These are phyloP conservation scores for Urocitellus parryii DNA, from an alignment of 2,113 vertebrate species.

Conservation along the genomic window DNA sequence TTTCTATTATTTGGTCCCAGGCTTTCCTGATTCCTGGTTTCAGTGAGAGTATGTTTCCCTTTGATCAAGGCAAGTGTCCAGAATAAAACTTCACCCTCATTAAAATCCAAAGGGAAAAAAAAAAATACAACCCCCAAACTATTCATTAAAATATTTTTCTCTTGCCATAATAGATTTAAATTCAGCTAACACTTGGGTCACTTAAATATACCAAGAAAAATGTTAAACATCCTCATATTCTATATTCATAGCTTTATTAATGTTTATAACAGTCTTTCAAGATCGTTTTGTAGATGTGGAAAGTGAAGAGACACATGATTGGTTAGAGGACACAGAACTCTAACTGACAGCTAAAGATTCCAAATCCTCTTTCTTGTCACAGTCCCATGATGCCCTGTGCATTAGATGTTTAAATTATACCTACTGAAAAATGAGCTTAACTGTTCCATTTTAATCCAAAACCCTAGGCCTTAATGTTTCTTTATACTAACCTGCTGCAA, in stretches of 20 bases:
- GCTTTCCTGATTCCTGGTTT: neutral
- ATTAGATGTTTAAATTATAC: conserved; percentile 8
- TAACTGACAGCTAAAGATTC: neutral
- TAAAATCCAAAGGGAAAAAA: conserved; percentile 43
- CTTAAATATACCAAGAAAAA: neutral
- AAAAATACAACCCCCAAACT: neutral
- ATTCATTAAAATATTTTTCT: conserved; percentile 17
- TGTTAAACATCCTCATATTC: neutral
- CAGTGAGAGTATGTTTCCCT: neutral
- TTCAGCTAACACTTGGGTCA: neutral
- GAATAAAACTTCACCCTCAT: conserved; percentile 13
- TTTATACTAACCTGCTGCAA: conserved; percentile 85
- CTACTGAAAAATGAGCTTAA: conserved; percentile 27
- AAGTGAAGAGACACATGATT: neutral
- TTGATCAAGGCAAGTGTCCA: neutral
- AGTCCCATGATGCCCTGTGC: neutral
- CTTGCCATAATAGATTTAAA: neutral
- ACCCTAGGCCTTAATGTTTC: neutral
- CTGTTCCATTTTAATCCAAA: neutral
- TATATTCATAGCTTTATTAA: neutral
- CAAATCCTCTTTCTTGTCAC: neutral
- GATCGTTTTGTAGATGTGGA: neutral
- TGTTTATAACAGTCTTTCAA: neutral
- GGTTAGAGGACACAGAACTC: neutral
- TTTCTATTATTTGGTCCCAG: neutral